phyloP scores from a whole-genome alignment of 2,113 vertebrate species.

The Alaudala cheleensis region DNA sequence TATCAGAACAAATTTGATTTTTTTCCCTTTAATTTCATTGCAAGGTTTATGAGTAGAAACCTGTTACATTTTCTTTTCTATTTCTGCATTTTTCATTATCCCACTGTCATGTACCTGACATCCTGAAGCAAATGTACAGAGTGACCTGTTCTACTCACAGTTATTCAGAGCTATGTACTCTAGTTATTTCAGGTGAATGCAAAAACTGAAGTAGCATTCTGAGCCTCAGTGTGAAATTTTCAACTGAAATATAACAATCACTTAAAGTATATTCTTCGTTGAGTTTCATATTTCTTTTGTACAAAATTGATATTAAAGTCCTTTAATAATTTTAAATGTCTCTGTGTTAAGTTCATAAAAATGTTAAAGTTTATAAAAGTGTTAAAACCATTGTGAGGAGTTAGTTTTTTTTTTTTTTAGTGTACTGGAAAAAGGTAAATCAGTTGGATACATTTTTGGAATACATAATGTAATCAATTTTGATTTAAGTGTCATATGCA shows the following conservation, averaged over 20 bases:
- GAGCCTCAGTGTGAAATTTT: neutral
- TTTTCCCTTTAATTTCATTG: neutral
- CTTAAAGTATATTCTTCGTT: neutral
- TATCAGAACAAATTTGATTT: neutral
- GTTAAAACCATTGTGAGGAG: neutral
- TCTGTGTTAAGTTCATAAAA: neutral
- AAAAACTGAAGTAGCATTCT: conserved; percentile 9
- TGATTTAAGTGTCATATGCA: neutral
- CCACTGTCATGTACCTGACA: conserved; percentile 17
- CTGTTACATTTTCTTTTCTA: neutral
- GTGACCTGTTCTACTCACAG: neutral
- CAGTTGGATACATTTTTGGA: neutral
- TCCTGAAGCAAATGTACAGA: conserved; percentile 25
- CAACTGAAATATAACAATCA: neutral
- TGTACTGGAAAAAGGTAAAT: neutral
- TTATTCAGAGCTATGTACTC: neutral
- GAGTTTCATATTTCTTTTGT: neutral
- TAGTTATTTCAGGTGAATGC: conserved; percentile 4
- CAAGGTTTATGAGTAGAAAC: neutral
- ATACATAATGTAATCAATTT: neutral
- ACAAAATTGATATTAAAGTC: neutral
- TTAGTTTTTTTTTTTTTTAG: neutral
- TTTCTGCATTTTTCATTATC: conserved; percentile 59
- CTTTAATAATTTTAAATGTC: neutral
- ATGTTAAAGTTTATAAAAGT: neutral